These are phyloP conservation scores for Gavialis gangeticus DNA, from an alignment of 2,113 vertebrate species.

Conservation along the genomic window DNA sequence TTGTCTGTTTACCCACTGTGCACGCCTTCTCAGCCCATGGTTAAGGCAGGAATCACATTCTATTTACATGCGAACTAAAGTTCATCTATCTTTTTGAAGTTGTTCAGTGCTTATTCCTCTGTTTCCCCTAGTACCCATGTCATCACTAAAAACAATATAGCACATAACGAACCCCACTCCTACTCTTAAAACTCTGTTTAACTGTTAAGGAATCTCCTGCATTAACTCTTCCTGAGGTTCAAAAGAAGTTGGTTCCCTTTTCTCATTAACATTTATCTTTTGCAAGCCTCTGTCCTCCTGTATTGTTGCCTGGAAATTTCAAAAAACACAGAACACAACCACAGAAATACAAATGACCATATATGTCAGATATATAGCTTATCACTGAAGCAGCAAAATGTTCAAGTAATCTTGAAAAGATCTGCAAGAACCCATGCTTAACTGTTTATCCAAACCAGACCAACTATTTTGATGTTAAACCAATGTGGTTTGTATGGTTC, in stretches of 20 bases:
- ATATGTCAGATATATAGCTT: background rate
- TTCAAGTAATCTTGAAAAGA: fast-evolving
- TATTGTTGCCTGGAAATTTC: background rate
- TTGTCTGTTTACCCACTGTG: background rate
- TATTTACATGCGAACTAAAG: background rate
- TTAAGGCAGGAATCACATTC: background rate
- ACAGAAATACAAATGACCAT: background rate
- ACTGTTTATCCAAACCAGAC: background rate
- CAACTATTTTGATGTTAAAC: background rate
- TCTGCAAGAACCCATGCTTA: fast-evolving
- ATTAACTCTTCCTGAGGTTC: background rate
- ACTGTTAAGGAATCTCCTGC: background rate
- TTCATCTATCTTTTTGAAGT: background rate
- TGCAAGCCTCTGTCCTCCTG: background rate
- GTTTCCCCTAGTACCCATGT: background rate
- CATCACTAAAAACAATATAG: background rate
- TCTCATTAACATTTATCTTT: background rate
- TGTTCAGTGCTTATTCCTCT: background rate
- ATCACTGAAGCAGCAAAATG: background rate
- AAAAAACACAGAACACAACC: background rate
- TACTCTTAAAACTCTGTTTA: background rate
- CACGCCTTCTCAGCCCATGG: too few relatives aligned
- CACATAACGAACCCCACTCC: background rate
- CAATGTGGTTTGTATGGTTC: background rate
- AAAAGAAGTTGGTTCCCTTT: background rate